Evolutionary conservation across 2,113 vertebrate species (phyloP).

Genomic region (Salvelinus sp.): DNA sequence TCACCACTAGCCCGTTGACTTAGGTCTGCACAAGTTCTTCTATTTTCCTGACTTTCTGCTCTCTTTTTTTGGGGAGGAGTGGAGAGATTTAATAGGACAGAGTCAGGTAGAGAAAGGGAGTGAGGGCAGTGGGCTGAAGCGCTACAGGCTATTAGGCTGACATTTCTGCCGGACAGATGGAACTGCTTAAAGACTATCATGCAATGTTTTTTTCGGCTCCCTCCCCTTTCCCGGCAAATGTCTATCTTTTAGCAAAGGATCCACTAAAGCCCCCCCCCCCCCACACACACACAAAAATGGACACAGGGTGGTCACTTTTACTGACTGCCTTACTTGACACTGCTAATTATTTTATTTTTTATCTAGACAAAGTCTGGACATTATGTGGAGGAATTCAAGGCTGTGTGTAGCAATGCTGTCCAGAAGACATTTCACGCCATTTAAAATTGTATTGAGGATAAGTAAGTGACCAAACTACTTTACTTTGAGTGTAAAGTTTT

Average conservation of each 20-base stretch:
- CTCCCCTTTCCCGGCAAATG: slow-evolving; percentile 35
- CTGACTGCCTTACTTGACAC: neutral
- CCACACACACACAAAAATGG: neutral
- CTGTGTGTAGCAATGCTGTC: neutral
- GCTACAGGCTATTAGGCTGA: slow-evolving; percentile 92
- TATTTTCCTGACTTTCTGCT: slow-evolving; percentile 43
- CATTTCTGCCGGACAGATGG: slow-evolving; percentile 95
- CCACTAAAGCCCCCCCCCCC: slow-evolving; percentile 13
- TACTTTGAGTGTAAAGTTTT: neutral
- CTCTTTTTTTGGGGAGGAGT: slow-evolving; percentile 77
- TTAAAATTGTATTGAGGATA: neutral
- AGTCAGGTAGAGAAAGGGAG: slow-evolving; percentile 93
- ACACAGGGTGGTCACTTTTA: slow-evolving; percentile 8
- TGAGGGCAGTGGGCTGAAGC: slow-evolving; percentile 78
- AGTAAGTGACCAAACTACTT: slow-evolving; percentile 31
- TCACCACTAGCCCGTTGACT: slow-evolving; percentile 39
- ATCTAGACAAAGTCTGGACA: neutral
- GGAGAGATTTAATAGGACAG: slow-evolving; percentile 93
- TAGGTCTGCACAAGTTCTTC: slow-evolving; percentile 53
- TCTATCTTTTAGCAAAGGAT: slow-evolving; percentile 44
- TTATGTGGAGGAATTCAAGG: neutral
- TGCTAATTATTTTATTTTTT: neutral
- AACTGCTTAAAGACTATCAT: slow-evolving; percentile 97
- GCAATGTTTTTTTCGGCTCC: slow-evolving; percentile 87
- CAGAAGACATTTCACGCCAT: neutral